Evolutionary conservation across 1,140 invertebrate species (phyloP), one percentile per base, ranked within the genome.

Genomic region (Bombus balteatus): DNA sequence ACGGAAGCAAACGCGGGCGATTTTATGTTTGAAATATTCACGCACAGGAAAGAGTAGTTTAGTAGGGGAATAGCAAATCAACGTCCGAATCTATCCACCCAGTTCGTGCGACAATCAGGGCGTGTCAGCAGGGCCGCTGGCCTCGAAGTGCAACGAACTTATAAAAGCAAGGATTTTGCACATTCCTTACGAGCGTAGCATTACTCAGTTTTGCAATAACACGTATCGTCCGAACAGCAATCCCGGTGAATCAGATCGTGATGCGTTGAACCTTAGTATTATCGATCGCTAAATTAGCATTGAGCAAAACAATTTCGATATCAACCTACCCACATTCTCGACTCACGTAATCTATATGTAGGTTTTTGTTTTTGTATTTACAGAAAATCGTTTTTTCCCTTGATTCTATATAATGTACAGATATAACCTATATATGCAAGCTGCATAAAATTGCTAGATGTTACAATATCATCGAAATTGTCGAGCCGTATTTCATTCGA

Each of bases 81-180:
- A 72, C 43, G 47, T 81, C 43, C 59, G 70, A 81, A 88, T 81
- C 72, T 75, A 87, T 79, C 65, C 66, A 81, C 73, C 75, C 81
- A 87, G 65, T 84, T 79, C 9, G 39, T 74, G 32, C 62, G 77
- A 39, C 76, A 88, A 90, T 85, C 76, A 81, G 80, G 82, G 80
- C 85, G 72, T 78, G 68, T 90, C 83, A 83, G 79, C 77, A 87
- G 71, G 62, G 65, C 39, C 59, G 79, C 18, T 62, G 83, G 68
- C 87, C 85, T 82, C 78, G 39, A 90, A 86, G 85, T 86, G 88
- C 81, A 89, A 83, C 81, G 86, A 83, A 86, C 80, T 89, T 82
- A 70, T 39, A 65, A 68, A 86, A 79, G 22, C 68, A 75, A 65
- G 65, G 37, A 83, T 88, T 86, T 86, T 39, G 85, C 87, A 47